Conservation (phyloP, 2,888 invertebrate species). For the Osedax frankpressi region DNA sequence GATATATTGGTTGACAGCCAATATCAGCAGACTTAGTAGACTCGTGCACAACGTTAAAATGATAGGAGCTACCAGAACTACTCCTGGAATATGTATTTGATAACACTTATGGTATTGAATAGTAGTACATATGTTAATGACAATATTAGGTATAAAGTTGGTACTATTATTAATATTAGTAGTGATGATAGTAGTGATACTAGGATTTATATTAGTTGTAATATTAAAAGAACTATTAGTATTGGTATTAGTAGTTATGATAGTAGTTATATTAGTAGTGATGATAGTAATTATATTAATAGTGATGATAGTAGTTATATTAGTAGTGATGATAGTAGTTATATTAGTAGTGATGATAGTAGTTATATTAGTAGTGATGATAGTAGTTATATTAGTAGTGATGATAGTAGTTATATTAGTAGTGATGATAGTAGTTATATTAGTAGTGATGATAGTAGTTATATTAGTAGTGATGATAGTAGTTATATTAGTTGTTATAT, state of each 20-base stretch:
- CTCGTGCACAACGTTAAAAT: conserved; percentile 26
- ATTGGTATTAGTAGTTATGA: not conserved
- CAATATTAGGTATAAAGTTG: not conserved
- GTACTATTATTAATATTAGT: not conserved
- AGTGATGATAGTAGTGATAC: not conserved
- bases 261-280: not conserved
- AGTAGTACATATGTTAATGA: not conserved
- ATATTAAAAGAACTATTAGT: not conserved
- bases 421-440: not conserved
- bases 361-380: not conserved
- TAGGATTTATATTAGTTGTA: not conserved
- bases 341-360: not conserved
- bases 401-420: not conserved
- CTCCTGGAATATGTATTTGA: not conserved
- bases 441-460: too few species aligned
- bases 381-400: not conserved
- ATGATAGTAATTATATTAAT: not conserved
- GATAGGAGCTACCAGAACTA: conserved; percentile 26
- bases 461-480: not conserved
- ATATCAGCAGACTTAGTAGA: conserved; percentile 26
- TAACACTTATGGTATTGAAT: too few species aligned
- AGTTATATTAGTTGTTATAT: not conserved
- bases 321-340: not conserved
- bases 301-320: not conserved
- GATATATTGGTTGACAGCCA: conserved; percentile 29